phyloP scores from a whole-genome alignment of 2,888 invertebrate species.

The Sarcophaga variegata region DNA sequence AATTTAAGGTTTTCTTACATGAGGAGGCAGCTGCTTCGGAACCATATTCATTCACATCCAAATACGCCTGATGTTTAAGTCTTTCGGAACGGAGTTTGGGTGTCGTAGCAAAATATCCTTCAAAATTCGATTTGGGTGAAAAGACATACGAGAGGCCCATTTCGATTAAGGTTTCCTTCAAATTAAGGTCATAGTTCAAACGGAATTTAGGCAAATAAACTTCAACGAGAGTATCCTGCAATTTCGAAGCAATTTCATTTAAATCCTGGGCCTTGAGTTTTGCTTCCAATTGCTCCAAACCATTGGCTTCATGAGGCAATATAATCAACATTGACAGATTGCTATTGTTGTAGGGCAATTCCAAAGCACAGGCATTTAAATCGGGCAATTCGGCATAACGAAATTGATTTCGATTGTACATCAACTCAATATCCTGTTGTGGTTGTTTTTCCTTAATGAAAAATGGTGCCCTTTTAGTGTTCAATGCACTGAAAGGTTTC shows the following conservation, averaged over 20 bases:
- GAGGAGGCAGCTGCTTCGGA: slow-evolving; percentile 95
- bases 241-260: slow-evolving; percentile 79
- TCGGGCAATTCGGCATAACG: slow-evolving; percentile 82
- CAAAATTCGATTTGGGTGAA: not conserved
- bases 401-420: slow-evolving; percentile 84
- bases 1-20: slow-evolving; percentile 68
- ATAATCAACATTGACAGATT: slow-evolving; percentile 89
- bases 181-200: slow-evolving; percentile 84
- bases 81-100: slow-evolving; percentile 85
- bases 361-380: slow-evolving; percentile 84
- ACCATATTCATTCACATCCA: slow-evolving; percentile 94
- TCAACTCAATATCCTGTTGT: slow-evolving; percentile 84
- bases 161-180: slow-evolving; percentile 79
- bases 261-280: slow-evolving; percentile 85
- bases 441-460: slow-evolving; percentile 81
- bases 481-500: slow-evolving; percentile 83
- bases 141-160: slow-evolving; percentile 84
- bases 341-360: slow-evolving; percentile 87
- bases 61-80: slow-evolving; percentile 90
- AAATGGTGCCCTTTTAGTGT: slow-evolving; percentile 82
- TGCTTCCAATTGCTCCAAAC: slow-evolving; percentile 85
- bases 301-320: slow-evolving; percentile 87
- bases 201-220: slow-evolving; percentile 90
- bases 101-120: slow-evolving; percentile 72
- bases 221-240: slow-evolving; percentile 83